These are phyloP conservation scores for Argyra leucocephala DNA, from an alignment of 2,888 invertebrate species.

Conservation along the genomic window DNA sequence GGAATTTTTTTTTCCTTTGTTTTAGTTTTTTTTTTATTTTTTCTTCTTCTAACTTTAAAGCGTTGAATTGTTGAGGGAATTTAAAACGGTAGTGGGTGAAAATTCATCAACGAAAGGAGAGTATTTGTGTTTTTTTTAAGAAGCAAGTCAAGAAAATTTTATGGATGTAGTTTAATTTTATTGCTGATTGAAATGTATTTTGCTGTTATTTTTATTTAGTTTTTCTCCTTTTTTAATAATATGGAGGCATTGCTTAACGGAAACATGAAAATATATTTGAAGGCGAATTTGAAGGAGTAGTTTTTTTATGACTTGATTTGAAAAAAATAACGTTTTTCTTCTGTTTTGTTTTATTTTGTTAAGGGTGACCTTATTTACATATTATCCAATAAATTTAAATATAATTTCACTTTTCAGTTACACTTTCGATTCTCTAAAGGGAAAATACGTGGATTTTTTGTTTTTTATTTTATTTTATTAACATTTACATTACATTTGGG, in stretches of 20 bases:
- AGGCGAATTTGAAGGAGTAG: no score
- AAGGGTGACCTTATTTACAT: background rate
- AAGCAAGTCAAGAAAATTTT: background rate
- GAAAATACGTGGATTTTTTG: no score
- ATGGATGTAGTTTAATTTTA: constrained; percentile 1
- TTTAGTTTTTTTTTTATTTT: background rate
- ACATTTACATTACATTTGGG: background rate
- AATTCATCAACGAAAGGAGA: background rate
- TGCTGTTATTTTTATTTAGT: background rate
- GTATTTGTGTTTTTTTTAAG: background rate
- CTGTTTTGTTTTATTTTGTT: background rate
- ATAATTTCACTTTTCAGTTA: no score
- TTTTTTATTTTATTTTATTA: background rate
- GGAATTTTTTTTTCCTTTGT: background rate
- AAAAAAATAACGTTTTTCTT: background rate
- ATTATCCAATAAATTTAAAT: background rate
- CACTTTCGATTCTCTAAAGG: no score
- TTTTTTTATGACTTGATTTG: background rate
- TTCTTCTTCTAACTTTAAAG: background rate
- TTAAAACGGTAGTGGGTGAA: no score
- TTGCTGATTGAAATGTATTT: constrained; percentile 4
- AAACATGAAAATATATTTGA: no score
- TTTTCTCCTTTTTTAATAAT: background rate
- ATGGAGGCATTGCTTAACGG: no score
- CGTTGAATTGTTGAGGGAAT: background rate